Evolutionary conservation across 2,888 invertebrate genomes (phyloP).

Genomic region (Drosophila borealis): DNA sequence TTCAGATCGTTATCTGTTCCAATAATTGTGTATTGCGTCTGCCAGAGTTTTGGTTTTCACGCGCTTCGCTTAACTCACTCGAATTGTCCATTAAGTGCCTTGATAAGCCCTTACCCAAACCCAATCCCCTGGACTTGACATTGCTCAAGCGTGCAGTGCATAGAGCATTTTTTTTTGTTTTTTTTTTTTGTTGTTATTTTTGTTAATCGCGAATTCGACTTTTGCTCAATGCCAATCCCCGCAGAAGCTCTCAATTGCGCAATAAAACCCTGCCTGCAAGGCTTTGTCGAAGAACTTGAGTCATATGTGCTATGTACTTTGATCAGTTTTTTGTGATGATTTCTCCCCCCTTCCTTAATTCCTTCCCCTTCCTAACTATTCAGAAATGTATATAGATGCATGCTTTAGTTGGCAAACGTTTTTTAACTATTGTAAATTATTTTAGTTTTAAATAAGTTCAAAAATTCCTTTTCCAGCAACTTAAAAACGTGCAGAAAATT

Average conservation of each 20-base stretch:
- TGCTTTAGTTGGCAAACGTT: no score
- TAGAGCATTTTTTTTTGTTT: background rate
- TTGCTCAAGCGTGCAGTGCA: conserved; percentile 33
- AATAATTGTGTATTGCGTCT: conserved; percentile 19
- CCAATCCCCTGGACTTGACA: conserved; percentile 38
- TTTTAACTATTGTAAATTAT: conserved; percentile 30
- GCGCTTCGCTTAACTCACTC: conserved; percentile 16
- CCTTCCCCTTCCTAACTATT: no score
- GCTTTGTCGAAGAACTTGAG: conserved; percentile 14
- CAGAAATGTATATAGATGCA: no score
- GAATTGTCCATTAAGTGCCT: conserved; percentile 42
- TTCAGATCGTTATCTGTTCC: conserved; percentile 47
- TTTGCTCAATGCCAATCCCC: conserved; percentile 31
- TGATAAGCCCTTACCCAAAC: conserved; percentile 59
- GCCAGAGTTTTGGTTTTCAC: conserved; percentile 14
- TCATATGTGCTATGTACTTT: conserved; percentile 4
- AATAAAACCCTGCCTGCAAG: conserved; percentile 4
- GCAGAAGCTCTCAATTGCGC: conserved; percentile 26
- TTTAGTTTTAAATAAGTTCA: conserved; percentile 7
- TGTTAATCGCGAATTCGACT: conserved; percentile 34
- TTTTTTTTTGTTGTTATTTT: background rate
- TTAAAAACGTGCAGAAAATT: background rate
- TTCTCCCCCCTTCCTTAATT: no score
- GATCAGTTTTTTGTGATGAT: background rate
- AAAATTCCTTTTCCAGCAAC: conserved; percentile 8